Base-by-base conservation (phyloP, 2,888 invertebrate genomes). In the Stratiomys singularior region DNA sequence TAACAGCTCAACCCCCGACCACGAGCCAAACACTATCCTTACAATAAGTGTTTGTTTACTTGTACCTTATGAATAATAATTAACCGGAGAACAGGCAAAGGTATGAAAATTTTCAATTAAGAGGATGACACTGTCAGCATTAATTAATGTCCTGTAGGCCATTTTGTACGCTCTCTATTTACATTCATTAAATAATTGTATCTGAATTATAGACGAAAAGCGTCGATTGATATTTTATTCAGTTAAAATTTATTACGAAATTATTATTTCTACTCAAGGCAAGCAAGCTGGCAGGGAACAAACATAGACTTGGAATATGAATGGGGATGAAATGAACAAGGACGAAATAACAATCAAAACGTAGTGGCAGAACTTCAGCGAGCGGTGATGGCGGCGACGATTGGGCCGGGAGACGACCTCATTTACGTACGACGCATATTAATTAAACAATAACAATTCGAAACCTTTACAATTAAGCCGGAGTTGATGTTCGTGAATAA, bases 161-260 rank as follows among this genome's bases (percentile, higher is more conserved):
- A 3, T 64, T 9, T 4, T 25, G 21, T 21, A 52, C 52, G 9
- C 60, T 15, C 64, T 30, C 30, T 64, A 64, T 64, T 64, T 64
- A 18, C 64, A 18, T 64, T 64, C 64, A 64, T 64, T 64, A 64
- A 64, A 64, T 64, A 28, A 64, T 64, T 64, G 64, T 64, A 30
- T 64, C 64, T n/a, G 64, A 64, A 67, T 46, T 46, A 67, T 46
- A 46, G 46, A 67, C 21, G 11, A 21, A 67, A 46, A 21, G 44
- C 21, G 66, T 67, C 27, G 44, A 67, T 67, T 67, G 46, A 67
- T 44, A 67, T 44, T 67, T 67, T 67, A 67, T 67, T 67, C 46
- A 44, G 67, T 67, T 44, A 44, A 71, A 71, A 71, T 71, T 64
- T 71, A 71, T 52, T 71, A 47, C 47, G 25, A 52, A 67, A 67